Evolutionary conservation across 2,888 invertebrate genomes (phyloP).

Genomic region (Cybosia mesomella): DNA sequence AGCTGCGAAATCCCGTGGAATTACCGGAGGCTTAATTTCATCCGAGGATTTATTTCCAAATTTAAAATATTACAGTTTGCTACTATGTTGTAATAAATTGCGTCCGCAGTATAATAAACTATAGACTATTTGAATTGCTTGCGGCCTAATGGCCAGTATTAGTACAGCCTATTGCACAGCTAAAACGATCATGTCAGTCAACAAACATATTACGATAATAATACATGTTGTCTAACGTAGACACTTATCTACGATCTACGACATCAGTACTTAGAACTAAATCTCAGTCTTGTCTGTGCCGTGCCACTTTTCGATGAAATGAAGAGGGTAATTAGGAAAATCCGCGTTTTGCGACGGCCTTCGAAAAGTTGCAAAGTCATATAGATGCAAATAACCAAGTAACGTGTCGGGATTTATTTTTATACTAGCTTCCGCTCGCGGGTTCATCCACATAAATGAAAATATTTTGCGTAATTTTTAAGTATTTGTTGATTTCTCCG

Average conservation of each 20-base stretch:
- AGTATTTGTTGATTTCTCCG: too few relatives aligned
- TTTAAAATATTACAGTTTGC: not conserved
- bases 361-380: not conserved
- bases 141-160: not conserved
- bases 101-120: not conserved
- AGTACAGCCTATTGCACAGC: not conserved
- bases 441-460: too few relatives aligned
- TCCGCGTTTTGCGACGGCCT: not conserved
- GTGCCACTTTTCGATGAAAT: not conserved
- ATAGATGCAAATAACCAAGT: not conserved
- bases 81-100: conserved; percentile 2
- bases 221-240: not conserved
- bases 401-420: not conserved
- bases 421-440: not conserved
- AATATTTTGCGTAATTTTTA: too few relatives aligned
- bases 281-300: not conserved
- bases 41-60: not conserved
- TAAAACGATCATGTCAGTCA: not conserved
- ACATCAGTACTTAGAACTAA: not conserved
- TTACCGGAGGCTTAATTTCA: not conserved
- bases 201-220: conserved; percentile 8
- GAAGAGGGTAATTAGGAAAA: conserved; percentile 4
- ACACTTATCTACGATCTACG: conserved; percentile 1
- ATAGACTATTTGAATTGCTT: not conserved
- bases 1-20: not conserved